phyloP scores from a whole-genome alignment of 1,140 invertebrate species.

The Drosophila triauraria region DNA sequence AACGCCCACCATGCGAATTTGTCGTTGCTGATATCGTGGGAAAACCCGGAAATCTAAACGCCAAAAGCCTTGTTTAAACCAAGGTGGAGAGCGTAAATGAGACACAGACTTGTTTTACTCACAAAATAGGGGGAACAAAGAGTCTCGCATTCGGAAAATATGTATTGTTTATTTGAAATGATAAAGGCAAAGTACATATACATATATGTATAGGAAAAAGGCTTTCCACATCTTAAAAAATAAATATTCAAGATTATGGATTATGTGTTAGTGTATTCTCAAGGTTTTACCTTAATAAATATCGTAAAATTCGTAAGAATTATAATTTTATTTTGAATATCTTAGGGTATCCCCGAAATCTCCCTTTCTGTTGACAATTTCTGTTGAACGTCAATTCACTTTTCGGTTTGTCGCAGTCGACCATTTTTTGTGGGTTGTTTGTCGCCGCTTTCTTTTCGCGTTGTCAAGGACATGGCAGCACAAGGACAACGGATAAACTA shows the following conservation, averaged over 20 bases:
- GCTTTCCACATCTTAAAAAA: too few relatives aligned
- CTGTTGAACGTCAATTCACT: conserved; percentile 5
- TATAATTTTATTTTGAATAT: neutral
- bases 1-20: conserved; percentile 59
- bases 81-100: neutral
- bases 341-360: neutral
- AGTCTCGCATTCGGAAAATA: too few relatives aligned
- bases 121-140: neutral
- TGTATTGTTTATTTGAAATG: too few relatives aligned
- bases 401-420: conserved; percentile 20
- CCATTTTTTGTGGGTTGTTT: conserved; percentile 17
- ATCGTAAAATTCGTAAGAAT: neutral
- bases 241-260: too few relatives aligned
- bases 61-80: neutral
- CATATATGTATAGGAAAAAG: too few relatives aligned
- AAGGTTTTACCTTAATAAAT: neutral
- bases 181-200: too few relatives aligned
- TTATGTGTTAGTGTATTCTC: neutral
- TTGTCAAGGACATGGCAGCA: conserved; percentile 44
- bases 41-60: conserved; percentile 16
- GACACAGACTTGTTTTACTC: too few relatives aligned
- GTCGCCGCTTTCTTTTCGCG: conserved; percentile 26
- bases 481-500: conserved; percentile 43
- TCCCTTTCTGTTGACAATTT: neutral
- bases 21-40: conserved; percentile 38